Conservation (phyloP, 1,140 invertebrate genomes). For the Leptopilina boulardi region DNA sequence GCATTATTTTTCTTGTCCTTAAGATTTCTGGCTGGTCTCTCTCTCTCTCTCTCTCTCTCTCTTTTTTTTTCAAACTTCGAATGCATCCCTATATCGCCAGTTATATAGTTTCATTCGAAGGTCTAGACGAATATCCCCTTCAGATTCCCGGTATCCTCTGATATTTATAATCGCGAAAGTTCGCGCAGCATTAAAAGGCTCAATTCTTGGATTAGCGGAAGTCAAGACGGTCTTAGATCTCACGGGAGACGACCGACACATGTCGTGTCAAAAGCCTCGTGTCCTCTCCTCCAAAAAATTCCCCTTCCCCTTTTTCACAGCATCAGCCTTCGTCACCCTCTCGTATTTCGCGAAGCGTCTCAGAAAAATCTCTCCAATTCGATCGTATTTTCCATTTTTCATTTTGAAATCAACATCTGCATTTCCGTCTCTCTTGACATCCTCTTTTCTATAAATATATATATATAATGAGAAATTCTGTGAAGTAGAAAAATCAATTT, state of each 20-base stretch:
- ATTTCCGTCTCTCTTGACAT: too few species aligned
- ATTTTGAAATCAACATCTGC: neutral
- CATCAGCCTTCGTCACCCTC: slow-evolving; percentile 36
- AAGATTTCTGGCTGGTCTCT: neutral
- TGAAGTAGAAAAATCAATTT: too few species aligned
- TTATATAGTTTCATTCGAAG: slow-evolving; percentile 57
- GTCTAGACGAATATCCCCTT: slow-evolving; percentile 59
- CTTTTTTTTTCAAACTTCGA: slow-evolving; percentile 15
- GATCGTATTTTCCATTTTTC: slow-evolving; percentile 6
- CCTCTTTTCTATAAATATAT: too few species aligned
- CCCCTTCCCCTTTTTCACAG: slow-evolving; percentile 12
- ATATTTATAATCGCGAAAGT: slow-evolving; percentile 75
- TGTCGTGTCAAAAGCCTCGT: slow-evolving; percentile 60
- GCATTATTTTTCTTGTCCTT: neutral
- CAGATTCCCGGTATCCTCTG: slow-evolving; percentile 71
- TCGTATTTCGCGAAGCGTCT: neutral
- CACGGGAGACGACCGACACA: slow-evolving; percentile 63
- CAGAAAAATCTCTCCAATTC: too few species aligned
- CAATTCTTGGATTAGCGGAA: slow-evolving; percentile 76
- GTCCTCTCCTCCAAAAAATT: slow-evolving; percentile 35
- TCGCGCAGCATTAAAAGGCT: slow-evolving; percentile 73
- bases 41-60: neutral
- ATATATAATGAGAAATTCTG: too few species aligned
- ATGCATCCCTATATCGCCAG: slow-evolving; percentile 56
- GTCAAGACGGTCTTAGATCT: slow-evolving; percentile 72